Evolutionary conservation across 2,113 vertebrate species (phyloP).

Genomic region (Petrocephalus zakoni): DNA sequence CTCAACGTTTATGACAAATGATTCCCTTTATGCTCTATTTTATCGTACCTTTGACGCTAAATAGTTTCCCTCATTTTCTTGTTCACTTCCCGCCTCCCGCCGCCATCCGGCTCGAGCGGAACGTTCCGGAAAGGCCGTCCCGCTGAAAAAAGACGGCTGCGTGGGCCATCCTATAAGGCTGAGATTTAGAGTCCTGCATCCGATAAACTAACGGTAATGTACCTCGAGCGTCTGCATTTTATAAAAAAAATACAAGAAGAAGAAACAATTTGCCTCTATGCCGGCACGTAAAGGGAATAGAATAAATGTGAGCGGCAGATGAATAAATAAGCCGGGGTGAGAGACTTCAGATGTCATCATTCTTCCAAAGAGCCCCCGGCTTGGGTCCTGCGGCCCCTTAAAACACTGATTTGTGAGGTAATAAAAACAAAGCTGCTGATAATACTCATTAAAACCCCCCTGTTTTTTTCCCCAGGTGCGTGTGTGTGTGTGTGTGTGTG

Average conservation of each 20-base stretch:
- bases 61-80: neutral
- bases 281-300: slow-evolving; percentile 4
- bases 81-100: neutral
- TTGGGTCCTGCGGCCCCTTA: neutral
- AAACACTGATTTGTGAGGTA: slow-evolving; percentile 12
- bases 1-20: neutral
- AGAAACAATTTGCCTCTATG: neutral
- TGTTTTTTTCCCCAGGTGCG: neutral
- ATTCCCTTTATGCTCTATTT: neutral
- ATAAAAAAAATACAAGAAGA: neutral
- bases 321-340: neutral
- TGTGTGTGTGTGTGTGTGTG: neutral
- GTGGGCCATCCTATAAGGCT: neutral
- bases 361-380: neutral
- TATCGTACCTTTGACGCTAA: neutral
- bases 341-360: slow-evolving; percentile 7
- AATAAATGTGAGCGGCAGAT: neutral
- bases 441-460: neutral
- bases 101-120: neutral
- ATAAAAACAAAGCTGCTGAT: slow-evolving; percentile 12
- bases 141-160: neutral
- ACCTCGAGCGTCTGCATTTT: neutral
- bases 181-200: neutral
- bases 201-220: neutral
- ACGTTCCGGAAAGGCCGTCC: neutral